Evolutionary conservation across 2,888 invertebrate species (phyloP), one percentile per base, ranked within the genome.

Genomic region (Ommatoiulus sabulosus): DNA sequence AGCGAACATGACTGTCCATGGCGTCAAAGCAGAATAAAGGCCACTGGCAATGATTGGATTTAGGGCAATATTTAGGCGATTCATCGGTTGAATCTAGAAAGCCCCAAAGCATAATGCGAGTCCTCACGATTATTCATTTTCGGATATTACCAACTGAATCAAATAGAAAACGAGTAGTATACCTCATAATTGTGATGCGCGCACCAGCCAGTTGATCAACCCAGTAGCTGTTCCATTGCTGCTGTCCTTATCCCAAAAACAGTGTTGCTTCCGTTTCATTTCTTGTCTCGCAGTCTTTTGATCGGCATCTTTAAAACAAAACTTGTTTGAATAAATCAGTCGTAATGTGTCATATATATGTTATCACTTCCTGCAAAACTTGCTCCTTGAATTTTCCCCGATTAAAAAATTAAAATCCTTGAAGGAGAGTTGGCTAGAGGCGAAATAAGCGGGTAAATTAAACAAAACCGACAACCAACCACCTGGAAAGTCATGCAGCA

Each of bases 1-100:
- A 87, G 6, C 87, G 87, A 20, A 85, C 80, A 10, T 85, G 87
- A 12, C 52, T 80, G 84, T 89, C 89, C 89, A 89, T 89, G 86
- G 17, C 35, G 80, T 35, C 80, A 24, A 15, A 35, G 80, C 10
- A 35, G 35, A 80, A 80, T 6, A 35, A 80, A 80, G 80, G 80
- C 80, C 80, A 10, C 80, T 80, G 80, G 15, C 80, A 80, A 35
- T 24, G 80, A 80, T 35, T 8, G 80, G 7, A 24, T 12, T 80
- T 35, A 35, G 80, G 80, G 12, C 24, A 35, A 35, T 6, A 35
- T 80, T 24, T 35, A 4, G 80, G 4, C 10, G 80, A 35, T 80
- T 80, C 80, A 80, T 80, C 80, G 35, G 80, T 80, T 35, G 35
- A 35, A 80, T 80, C 35, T 80, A 24, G 80, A 80, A 80, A 15